A percentile compares a stretch with the other conserved stretches of the same genome.
Evolutionary conservation across 2,888 invertebrate species (phyloP).

Genomic region (Drosophila emarginata): DNA sequence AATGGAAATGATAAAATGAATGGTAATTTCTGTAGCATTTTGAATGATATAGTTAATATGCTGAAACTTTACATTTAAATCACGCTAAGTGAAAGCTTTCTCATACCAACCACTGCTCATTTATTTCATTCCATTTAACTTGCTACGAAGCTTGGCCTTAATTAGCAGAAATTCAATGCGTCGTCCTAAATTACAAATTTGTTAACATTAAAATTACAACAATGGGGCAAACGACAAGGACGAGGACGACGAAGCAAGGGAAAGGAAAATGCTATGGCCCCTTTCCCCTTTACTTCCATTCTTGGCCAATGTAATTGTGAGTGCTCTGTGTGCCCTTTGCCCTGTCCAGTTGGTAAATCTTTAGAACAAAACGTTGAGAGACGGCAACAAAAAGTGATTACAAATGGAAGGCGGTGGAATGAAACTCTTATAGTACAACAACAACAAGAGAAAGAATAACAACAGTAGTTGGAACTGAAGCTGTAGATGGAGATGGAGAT

Average conservation of each 20-base stretch:
- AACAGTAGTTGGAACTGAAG: conserved; percentile 13
- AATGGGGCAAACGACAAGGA: conserved; percentile 14
- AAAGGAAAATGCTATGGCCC: neutral
- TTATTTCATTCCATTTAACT: conserved; percentile 25
- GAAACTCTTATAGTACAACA: neutral
- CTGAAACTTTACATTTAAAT: conserved; percentile 24
- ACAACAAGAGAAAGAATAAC: too few relatives aligned
- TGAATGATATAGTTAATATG: conserved; percentile 29
- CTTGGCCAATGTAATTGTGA: conserved; percentile 36
- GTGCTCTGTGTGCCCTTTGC: conserved; percentile 17
- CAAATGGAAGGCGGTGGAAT: conserved; percentile 57
- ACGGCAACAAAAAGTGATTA: conserved; percentile 69
- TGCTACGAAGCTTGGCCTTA: conserved; percentile 30
- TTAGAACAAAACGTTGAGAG: conserved; percentile 54
- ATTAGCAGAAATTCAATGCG: conserved; percentile 61
- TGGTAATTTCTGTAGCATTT: neutral
- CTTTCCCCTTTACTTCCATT: neutral
- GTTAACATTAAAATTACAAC: conserved; percentile 53
- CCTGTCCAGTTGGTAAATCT: conserved; percentile 62
- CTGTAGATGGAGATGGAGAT: neutral
- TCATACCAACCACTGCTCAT: conserved; percentile 2
- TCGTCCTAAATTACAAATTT: conserved; percentile 50
- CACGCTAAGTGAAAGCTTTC: conserved; percentile 12
- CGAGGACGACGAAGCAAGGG: neutral
- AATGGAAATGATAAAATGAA: neutral